Evolutionary conservation across 2,113 vertebrate species (phyloP).

Genomic region (Aspiorhynchus laticeps): DNA sequence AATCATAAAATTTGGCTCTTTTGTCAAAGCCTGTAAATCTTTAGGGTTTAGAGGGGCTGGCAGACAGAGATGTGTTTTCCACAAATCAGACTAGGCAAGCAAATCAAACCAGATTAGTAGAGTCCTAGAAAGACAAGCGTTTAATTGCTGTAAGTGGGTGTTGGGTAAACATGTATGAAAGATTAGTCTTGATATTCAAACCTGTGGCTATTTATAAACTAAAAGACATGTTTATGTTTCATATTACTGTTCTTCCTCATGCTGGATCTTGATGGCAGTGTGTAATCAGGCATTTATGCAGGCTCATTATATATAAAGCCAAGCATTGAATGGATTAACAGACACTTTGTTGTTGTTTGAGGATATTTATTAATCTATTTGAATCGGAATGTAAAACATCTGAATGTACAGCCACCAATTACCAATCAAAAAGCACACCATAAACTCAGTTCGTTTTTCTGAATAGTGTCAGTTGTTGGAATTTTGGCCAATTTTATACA

Average conservation of each 20-base stretch:
- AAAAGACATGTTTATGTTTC: not conserved
- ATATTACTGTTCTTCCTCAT: not conserved
- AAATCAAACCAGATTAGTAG: not conserved
- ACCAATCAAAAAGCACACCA: not conserved
- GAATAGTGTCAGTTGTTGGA: not conserved
- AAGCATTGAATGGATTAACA: not conserved
- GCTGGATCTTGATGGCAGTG: not conserved
- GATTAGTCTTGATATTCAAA: not conserved
- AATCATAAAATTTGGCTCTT: not conserved
- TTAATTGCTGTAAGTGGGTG: not conserved
- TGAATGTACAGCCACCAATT: constrained; percentile 8
- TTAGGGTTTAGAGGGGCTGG: not conserved
- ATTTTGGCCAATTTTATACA: not conserved
- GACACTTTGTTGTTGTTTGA: not conserved
- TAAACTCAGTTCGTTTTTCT: not conserved
- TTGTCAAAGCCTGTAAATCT: not conserved
- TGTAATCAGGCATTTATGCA: not conserved
- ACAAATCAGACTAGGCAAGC: not conserved
- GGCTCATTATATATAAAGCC: not conserved
- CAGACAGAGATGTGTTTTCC: not conserved
- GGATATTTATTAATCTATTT: constrained; percentile 10
- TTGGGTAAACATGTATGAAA: constrained; percentile 3
- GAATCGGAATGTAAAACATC: not conserved
- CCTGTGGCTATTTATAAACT: not conserved
- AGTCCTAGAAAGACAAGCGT: not conserved